phyloP scores from a whole-genome alignment of 2,797 vertebrate genomes.

The Betta splendens region DNA sequence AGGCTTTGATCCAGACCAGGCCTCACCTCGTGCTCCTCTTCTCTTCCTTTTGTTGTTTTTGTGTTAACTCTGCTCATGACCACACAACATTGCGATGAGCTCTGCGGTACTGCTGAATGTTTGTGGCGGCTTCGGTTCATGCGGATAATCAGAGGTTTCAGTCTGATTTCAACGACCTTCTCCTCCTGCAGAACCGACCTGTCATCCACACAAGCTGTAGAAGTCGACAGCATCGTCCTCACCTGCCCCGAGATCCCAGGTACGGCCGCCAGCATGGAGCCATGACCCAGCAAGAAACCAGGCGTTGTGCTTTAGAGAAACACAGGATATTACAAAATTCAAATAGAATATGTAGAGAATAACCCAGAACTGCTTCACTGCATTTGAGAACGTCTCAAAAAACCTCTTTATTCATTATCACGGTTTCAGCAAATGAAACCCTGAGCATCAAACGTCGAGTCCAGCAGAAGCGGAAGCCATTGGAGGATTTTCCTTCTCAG shows the following conservation, averaged over 20 bases:
- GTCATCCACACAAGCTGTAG: slow-evolving; percentile 82
- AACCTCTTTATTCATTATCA: no score
- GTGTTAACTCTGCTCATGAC: not conserved
- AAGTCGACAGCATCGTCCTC: slow-evolving; percentile 86
- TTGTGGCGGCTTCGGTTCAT: not conserved
- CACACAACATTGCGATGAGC: no score
- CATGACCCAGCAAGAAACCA: no score
- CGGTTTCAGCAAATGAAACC: slow-evolving; percentile 37
- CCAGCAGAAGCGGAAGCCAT: slow-evolving; percentile 68
- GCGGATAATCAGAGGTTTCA: not conserved
- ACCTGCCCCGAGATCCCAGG: slow-evolving; percentile 85
- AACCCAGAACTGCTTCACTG: no score
- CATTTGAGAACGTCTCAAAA: no score
- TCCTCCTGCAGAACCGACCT: slow-evolving; percentile 86
- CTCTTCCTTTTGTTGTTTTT: not conserved
- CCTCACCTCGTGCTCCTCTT: slow-evolving; percentile 16
- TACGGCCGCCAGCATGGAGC: no score
- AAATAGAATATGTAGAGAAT: no score
- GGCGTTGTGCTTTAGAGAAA: no score
- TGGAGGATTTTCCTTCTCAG: slow-evolving; percentile 50
- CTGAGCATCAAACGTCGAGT: slow-evolving; percentile 70
- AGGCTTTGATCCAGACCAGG: slow-evolving; percentile 65
- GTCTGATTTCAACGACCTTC: not conserved
- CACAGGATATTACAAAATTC: no score
- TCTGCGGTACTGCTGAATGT: no score